Percentiles rank a stretch among this genome's conserved stretches.
phyloP scores from a whole-genome alignment of 2,888 invertebrate species.

The Pseudeuparius sepicola region DNA sequence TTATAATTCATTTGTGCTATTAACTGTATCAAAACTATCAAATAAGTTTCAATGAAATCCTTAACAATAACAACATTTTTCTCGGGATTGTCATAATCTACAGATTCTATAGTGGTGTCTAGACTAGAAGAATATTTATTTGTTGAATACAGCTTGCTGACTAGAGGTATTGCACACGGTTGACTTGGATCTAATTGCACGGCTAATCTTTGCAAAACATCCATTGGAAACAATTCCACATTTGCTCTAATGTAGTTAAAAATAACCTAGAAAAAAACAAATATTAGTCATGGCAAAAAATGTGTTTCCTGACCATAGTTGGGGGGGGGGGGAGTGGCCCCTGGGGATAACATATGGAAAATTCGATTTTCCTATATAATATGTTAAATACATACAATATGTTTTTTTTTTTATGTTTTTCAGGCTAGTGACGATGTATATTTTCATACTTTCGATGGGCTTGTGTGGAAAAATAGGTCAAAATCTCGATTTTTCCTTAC shows the following conservation, averaged over 20 bases:
- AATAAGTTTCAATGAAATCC: slow-evolving; percentile 45
- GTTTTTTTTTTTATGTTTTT: too few relatives aligned
- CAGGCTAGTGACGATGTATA: too few relatives aligned
- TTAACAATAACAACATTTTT: slow-evolving; percentile 30
- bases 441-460: too few relatives aligned
- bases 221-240: slow-evolving; percentile 30
- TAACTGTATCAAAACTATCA: slow-evolving; percentile 40
- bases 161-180: slow-evolving; percentile 41
- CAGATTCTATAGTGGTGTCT: slow-evolving; percentile 43
- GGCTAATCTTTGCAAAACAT: slow-evolving; percentile 41
- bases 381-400: too few relatives aligned
- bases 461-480: too few relatives aligned
- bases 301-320: too few relatives aligned
- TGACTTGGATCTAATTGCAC: slow-evolving; percentile 53
- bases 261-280: slow-evolving; percentile 25
- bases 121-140: slow-evolving; percentile 37
- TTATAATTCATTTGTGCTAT: slow-evolving; percentile 39
- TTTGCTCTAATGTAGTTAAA: slow-evolving; percentile 33
- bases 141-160: slow-evolving; percentile 34
- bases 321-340: too few relatives aligned
- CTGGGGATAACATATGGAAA: too few relatives aligned
- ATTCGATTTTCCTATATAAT: too few relatives aligned
- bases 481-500: too few relatives aligned
- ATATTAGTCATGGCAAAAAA: too few relatives aligned
- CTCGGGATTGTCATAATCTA: slow-evolving; percentile 37